Conservation (phyloP, 2,113 vertebrate species). For the Hemichromis elongatus region DNA sequence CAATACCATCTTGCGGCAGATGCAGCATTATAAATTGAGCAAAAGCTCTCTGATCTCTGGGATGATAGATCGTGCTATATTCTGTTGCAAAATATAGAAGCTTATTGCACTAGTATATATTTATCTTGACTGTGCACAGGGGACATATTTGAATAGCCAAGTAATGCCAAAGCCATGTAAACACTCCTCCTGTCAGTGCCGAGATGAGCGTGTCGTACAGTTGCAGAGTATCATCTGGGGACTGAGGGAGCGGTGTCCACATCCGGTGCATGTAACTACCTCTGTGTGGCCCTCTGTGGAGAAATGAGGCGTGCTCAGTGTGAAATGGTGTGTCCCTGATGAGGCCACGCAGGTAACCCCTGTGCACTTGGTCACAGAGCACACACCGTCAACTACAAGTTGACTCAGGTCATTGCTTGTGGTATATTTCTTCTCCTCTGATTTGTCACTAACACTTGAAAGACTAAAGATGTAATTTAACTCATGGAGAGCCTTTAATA, state of each 20-base stretch:
- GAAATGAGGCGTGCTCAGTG: slow-evolving; percentile 44
- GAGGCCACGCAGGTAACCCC: slow-evolving; percentile 19
- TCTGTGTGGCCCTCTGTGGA: slow-evolving; percentile 10
- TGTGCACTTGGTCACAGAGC: background rate
- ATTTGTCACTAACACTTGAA: background rate
- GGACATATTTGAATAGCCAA: background rate
- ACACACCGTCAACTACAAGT: background rate
- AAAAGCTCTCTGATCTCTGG: slow-evolving; percentile 31
- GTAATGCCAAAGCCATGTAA: background rate
- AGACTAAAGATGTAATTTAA: background rate
- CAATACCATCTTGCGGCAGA: slow-evolving; percentile 15
- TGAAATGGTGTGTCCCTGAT: slow-evolving; percentile 54
- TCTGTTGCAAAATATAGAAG: slow-evolving; percentile 9
- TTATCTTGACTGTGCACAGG: background rate
- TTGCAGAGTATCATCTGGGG: background rate
- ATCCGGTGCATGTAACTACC: background rate
- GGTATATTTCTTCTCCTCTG: background rate
- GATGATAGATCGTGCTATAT: slow-evolving; percentile 9
- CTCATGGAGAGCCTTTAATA: background rate
- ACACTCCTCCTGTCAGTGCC: slow-evolving; percentile 14
- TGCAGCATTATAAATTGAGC: slow-evolving; percentile 30
- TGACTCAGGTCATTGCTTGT: background rate
- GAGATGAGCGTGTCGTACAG: background rate
- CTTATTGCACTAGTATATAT: background rate
- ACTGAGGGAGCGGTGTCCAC: background rate